Base-by-base conservation (phyloP, 2,797 vertebrate genomes). In the Acipenser transmontanus region DNA sequence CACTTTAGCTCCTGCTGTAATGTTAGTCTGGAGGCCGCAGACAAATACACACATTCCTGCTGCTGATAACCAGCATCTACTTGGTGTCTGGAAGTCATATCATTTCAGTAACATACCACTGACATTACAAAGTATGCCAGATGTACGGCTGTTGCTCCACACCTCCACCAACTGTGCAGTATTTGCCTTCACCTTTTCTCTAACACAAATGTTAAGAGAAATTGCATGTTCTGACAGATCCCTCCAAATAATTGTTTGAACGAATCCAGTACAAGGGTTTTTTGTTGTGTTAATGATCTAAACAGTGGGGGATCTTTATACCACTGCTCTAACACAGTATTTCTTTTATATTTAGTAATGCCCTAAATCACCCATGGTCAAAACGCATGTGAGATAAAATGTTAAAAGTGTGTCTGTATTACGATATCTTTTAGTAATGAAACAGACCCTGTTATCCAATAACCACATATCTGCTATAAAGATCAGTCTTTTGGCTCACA, bases 41-140 rank as follows among this genome's bases (percentile, higher is more conserved):
- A 57, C 54, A 57, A 57, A 57, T 57, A 7, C 54, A 11, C 12
- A 57, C 54, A n/a, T n/a, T 71, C 74, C 71, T 73, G 74, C 49
- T 68, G 76, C 72, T 71, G 68, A 76, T 78, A 70, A 79, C 10
- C 60, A 74, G 69, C 74, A 71, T 73, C 73, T 77, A 76, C 77
- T 77, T 72, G 74, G 74, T 71, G 78, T 74, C 83, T 80, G 78
- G 82, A 79, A 70, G 80, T 78, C 82, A 82, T 86, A 77, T 87
- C 80, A 87, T 86, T 87, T 87, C 78, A 75, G 76, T 77, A 81
- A 81, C 81, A 81, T 79, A 81, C 81, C 79, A 82, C 72, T 77
- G 81, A 79, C 80, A 72, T 80, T 81, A 82, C 81, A 84, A 84
- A 86, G 79, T 74, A 80, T 82, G 78, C 81, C 82, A 88, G 85